Base-by-base conservation (phyloP, 2,113 vertebrate species). In the Ailurus styani region DNA sequence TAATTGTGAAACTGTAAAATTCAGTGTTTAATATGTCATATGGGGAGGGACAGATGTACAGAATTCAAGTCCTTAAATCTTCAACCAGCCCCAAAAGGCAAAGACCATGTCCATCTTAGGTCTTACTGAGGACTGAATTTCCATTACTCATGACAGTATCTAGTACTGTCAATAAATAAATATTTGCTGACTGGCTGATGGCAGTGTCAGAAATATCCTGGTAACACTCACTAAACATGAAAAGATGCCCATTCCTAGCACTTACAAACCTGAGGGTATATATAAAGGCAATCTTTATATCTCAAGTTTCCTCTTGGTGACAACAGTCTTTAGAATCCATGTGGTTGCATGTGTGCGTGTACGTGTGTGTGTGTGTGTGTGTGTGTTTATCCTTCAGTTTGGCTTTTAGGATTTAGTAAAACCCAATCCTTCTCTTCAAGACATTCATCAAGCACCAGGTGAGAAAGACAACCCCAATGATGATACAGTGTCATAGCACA, bases 1-100 rank as follows among this genome's bases (percentile, higher is more conserved):
- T 94, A 93, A 96, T 83, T 95, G 25, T 47, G 31, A 96, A 82
- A 17, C 45, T 81, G 0, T 55, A 82, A 96, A 95, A 64, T 89
- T 21, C 93, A 93, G 31, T 60, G 11, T 83, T 97, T 96, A 75
- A n/a, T 83, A 34, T 81, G 31, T 72, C 31, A 18, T 57, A 31
- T 21, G 29, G 11, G 11, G 5, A 77, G 8, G 66, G 21, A 77
- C 3, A 85, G 18, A 29, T 54, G 70, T 27, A 62, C 10, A 95
- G 42, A 92, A 94, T 93, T 91, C 78, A 96, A 86, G 42, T n/a
- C 62, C 45, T 85, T 68, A 37, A 93, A 42, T 89, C 68, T 68
- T 96, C 37, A 77, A 17, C 34, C 42, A 94, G 34, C 2, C 25
- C 75, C 47, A 17, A 37, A 90, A 87, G 21, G 52, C 54, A 90